A percentile compares a stretch with the other conserved stretches of the same genome.
phyloP scores from a whole-genome alignment of 2,797 vertebrate genomes.

The Galagoides demidoff region DNA sequence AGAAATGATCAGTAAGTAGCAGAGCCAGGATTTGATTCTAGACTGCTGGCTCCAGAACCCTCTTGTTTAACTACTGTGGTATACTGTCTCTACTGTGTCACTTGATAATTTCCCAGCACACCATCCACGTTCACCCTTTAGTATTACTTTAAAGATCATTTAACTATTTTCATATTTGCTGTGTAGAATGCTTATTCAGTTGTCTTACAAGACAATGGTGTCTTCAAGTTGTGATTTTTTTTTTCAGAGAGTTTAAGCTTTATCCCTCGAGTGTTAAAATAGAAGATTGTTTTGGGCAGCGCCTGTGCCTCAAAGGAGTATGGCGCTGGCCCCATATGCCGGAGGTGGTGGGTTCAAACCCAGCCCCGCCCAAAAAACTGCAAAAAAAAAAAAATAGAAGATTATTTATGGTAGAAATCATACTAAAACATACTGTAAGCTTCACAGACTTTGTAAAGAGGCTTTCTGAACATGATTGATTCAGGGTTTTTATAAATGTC shows the following conservation, averaged over 20 bases:
- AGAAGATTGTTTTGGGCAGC: not conserved
- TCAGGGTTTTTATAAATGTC: constrained; percentile 1
- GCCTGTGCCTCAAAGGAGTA: too few relatives aligned
- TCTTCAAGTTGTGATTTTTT: constrained; percentile 19
- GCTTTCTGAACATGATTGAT: constrained; percentile 34
- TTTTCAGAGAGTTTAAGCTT: not conserved
- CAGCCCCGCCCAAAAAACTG: too few relatives aligned
- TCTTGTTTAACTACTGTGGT: not conserved
- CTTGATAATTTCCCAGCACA: not conserved
- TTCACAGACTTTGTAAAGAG: constrained; percentile 10
- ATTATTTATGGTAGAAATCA: constrained; percentile 39
- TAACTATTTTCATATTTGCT: constrained; percentile 45
- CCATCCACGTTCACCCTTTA: constrained; percentile 33
- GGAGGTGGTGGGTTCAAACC: too few relatives aligned
- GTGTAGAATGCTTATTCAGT: constrained; percentile 33
- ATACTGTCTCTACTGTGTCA: not conserved
- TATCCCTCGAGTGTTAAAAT: not conserved
- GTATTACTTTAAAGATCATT: constrained; percentile 44
- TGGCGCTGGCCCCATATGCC: too few relatives aligned
- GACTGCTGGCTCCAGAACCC: not conserved
- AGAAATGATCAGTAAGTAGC: constrained; percentile 18
- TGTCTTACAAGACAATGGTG: constrained; percentile 9
- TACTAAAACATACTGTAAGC: constrained; percentile 32
- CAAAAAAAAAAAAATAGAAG: not conserved
- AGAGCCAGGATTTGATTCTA: constrained; percentile 20